These are phyloP conservation scores for Temnothorax ravouxi DNA, from an alignment of 2,888 invertebrate species.

Conservation along the genomic window DNA sequence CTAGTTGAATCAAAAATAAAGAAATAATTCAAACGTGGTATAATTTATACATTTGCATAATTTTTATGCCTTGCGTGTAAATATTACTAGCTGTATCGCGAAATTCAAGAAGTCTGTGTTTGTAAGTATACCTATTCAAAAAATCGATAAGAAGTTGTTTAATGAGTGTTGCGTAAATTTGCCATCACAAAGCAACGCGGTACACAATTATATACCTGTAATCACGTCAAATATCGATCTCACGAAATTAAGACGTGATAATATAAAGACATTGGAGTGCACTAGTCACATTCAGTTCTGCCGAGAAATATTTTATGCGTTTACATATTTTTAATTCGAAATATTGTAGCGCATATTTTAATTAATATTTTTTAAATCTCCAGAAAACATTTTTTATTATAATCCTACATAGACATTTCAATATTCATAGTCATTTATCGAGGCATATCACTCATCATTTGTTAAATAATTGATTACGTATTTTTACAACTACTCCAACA, in stretches of 20 bases:
- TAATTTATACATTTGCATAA: slow-evolving; percentile 25
- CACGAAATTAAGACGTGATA: slow-evolving; percentile 34
- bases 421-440: background rate
- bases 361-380: background rate
- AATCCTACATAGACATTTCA: background rate
- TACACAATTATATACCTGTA: slow-evolving; percentile 25
- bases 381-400: background rate
- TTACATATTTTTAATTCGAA: background rate
- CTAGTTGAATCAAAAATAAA: background rate
- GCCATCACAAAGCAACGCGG: background rate
- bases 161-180: slow-evolving; percentile 27
- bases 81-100: background rate
- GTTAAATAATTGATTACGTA: background rate
- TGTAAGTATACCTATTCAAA: background rate
- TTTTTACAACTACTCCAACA: background rate
- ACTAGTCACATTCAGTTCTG: background rate
- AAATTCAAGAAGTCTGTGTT: background rate
- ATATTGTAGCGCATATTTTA: background rate
- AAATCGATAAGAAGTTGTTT: slow-evolving; percentile 19
- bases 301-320: slow-evolving; percentile 38
- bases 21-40: background rate
- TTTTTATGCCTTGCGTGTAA: slow-evolving; percentile 1
- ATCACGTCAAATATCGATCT: slow-evolving; percentile 36
- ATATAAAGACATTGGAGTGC: slow-evolving; percentile 30
- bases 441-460: background rate